A percentile compares a stretch with the other conserved stretches of the same genome.
Conservation (phyloP, 2,797 vertebrate species). For the Aldrovandia affinis region DNA sequence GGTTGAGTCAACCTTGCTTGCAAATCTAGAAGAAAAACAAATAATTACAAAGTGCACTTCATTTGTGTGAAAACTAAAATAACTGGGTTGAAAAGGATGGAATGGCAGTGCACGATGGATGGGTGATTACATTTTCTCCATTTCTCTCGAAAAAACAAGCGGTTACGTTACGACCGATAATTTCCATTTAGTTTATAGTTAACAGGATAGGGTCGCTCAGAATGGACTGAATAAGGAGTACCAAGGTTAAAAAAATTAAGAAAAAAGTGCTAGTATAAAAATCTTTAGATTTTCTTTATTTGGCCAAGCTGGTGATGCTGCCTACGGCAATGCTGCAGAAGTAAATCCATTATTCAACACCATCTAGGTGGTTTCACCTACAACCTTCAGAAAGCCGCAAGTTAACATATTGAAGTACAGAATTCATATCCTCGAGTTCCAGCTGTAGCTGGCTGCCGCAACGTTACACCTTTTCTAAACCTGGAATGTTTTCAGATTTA, state of each 20-base stretch:
- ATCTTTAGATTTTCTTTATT: too few species aligned
- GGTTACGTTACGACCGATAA: neutral
- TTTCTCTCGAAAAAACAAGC: neutral
- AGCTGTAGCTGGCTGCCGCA: too few species aligned
- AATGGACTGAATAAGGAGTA: neutral
- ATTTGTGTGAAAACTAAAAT: neutral
- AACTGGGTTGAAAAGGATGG: slow-evolving; percentile 8
- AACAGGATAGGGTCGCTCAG: neutral
- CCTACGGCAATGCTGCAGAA: neutral
- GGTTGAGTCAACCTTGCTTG: slow-evolving; percentile 81
- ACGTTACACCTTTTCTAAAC: too few species aligned
- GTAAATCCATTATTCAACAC: neutral
- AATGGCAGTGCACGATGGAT: slow-evolving; percentile 16
- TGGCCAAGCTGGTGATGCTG: neutral
- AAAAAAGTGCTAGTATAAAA: too few species aligned
- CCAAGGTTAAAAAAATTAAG: neutral
- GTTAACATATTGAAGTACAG: neutral
- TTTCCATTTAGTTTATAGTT: neutral
- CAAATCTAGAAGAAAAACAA: slow-evolving; percentile 71
- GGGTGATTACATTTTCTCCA: slow-evolving; percentile 9
- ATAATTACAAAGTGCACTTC: slow-evolving; percentile 10
- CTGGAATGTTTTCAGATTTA: too few species aligned
- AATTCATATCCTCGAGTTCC: neutral
- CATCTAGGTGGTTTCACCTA: neutral
- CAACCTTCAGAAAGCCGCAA: neutral